phyloP scores from a whole-genome alignment of 2,113 vertebrate species.

The Ellobius talpinus region DNA sequence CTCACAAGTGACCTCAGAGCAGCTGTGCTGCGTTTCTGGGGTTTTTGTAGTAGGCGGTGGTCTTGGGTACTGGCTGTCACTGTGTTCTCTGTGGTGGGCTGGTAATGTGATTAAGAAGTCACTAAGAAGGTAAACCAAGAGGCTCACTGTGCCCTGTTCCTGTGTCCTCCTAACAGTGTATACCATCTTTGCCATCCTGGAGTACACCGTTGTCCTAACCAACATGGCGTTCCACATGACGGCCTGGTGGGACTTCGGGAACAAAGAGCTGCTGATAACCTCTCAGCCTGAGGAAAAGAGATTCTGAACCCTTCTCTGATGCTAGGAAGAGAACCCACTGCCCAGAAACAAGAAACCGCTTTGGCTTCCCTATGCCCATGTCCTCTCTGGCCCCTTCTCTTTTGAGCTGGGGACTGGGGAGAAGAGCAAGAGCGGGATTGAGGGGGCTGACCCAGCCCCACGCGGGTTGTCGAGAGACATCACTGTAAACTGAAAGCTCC shows the following conservation, averaged over 20 bases:
- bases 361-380: neutral
- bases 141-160: neutral
- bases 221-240: constrained; percentile 99
- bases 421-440: neutral
- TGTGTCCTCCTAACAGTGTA: constrained; percentile 88
- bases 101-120: neutral
- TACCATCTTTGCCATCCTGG: constrained; percentile 95
- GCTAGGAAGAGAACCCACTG: constrained; percentile 29
- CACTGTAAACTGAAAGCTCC: constrained; percentile 45
- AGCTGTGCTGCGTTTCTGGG: neutral
- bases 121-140: neutral
- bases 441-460: neutral
- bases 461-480: constrained; percentile 12
- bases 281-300: constrained; percentile 92
- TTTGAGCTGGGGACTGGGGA: neutral
- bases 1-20: neutral
- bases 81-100: neutral
- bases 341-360: constrained; percentile 61
- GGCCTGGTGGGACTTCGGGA: constrained; percentile 96
- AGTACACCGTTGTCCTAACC: constrained; percentile 96
- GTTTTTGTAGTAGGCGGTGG: neutral
- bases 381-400: constrained; percentile 43
- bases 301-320: constrained; percentile 86
- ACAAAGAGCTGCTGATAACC: constrained; percentile 93
- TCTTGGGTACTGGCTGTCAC: neutral